phyloP scores from a whole-genome alignment of 2,113 vertebrate species.

The Anser brachyrhynchus region DNA sequence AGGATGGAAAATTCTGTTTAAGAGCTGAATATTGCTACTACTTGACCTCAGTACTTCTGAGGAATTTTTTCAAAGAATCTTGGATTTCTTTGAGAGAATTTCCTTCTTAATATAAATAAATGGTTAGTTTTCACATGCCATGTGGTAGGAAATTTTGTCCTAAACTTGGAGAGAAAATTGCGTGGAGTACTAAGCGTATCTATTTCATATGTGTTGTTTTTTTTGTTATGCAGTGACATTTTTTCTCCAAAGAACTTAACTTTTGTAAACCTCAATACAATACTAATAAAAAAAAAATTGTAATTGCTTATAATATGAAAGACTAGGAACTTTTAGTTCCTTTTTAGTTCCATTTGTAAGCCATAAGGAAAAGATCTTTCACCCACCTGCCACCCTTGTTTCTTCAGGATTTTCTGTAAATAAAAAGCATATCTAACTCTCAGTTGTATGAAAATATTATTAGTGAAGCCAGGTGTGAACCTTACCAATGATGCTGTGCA shows the following conservation, averaged over 20 bases:
- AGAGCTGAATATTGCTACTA: not conserved
- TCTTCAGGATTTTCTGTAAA: not conserved
- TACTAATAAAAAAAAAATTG: not conserved
- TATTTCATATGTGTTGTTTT: not conserved
- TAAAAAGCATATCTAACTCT: not conserved
- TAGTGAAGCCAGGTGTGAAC: not conserved
- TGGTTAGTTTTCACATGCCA: not conserved
- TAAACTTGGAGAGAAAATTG: not conserved
- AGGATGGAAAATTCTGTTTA: not conserved
- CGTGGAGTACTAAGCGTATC: not conserved
- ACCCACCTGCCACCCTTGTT: not conserved
- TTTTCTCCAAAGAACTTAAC: not conserved
- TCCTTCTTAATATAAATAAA: not conserved
- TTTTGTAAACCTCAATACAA: not conserved
- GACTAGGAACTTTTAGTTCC: not conserved
- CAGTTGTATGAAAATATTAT: not conserved
- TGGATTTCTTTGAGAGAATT: not conserved
- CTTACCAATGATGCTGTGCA: not conserved
- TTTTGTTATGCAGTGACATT: accelerated
- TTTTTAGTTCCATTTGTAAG: not conserved
- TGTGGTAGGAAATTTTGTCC: not conserved
- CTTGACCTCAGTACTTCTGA: not conserved
- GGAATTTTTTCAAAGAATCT: not conserved
- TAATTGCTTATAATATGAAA: not conserved
- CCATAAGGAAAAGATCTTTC: not conserved